A percentile compares a stretch with the other conserved stretches of the same genome.
Evolutionary conservation across 2,888 invertebrate genomes (phyloP).

Genomic region (Aleiodes testaceus): DNA sequence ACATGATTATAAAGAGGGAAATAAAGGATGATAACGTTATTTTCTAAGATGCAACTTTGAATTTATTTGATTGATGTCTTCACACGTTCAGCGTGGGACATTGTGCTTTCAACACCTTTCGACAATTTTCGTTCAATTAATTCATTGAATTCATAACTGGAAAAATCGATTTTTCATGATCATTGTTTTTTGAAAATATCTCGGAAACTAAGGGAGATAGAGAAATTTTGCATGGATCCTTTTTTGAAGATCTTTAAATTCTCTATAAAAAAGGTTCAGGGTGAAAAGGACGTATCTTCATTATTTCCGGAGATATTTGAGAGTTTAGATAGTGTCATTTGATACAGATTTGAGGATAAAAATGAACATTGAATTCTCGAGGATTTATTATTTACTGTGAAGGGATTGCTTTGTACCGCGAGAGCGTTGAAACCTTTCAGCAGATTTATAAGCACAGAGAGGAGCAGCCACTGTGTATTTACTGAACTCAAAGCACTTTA

Average conservation of each 20-base stretch:
- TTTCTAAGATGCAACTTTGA: conserved; percentile 30
- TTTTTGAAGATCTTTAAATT: no score
- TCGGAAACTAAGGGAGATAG: no score
- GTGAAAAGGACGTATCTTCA: no score
- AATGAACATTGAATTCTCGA: not conserved
- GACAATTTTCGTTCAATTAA: not conserved
- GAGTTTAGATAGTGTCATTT: not conserved
- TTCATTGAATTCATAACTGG: no score
- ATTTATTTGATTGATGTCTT: not conserved
- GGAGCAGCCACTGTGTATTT: conserved; percentile 26
- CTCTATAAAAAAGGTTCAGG: no score
- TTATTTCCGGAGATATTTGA: no score
- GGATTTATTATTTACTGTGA: conserved; percentile 1
- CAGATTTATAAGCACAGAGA: not conserved
- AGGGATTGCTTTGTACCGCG: conserved; percentile 40
- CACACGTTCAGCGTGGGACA: conserved; percentile 32
- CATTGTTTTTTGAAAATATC: no score
- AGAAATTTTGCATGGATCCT: no score
- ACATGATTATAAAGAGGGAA: conserved; percentile 10
- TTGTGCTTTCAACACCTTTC: conserved; percentile 47
- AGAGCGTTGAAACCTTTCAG: conserved; percentile 53
- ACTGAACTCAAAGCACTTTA: not conserved
- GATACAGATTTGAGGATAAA: not conserved
- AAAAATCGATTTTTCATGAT: no score
- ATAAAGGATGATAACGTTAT: conserved; percentile 12